Base-by-base conservation (phyloP, 1,140 invertebrate species). In the Atta texana region DNA sequence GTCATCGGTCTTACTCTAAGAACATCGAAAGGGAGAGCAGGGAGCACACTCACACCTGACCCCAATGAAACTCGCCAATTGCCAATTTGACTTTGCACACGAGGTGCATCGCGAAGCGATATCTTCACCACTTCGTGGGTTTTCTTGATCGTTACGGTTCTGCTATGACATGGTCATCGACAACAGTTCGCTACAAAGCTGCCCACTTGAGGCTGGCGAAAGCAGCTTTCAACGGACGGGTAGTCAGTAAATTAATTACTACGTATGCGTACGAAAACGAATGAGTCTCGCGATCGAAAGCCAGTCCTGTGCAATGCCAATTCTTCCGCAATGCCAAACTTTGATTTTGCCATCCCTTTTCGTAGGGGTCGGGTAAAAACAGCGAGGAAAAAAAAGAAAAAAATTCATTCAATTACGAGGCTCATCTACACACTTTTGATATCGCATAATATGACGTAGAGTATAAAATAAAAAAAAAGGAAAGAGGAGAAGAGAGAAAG, bases 1-100 rank as follows among this genome's bases (percentile, higher is more conserved):
- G 80, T 57, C 86, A 87, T 91, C 86, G 86, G 89, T 89, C 90
- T 94, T 94, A 93, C 69, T 93, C 92, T 94, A 93, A 91, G 90
- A 92, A 94, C 92, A 94, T 88, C 91, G 91, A 94, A 86, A 93
- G 91, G 92, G 90, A 93, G 91, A 94, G 91, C 93, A 84, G 92
- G 93, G 92, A 94, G 92, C 91, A 94, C 93, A 94, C 93, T 94
- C 94, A 93, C 91, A 95, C 94, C 94, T 94, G 94, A 95, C 94
- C 94, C 94, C 94, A 95, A 89, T 95, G 94, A 94, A 94, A 95
- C 92, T 93, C 91, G 92, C 89, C 93, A 93, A 94, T 94, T 93
- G 92, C 92, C 92, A 94, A 95, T 94, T 69, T 94, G 85, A 91
- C 80, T 61, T 85, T n/a, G 55, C 55, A 21, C 88, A 21, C 87